phyloP scores from a whole-genome alignment of 2,113 vertebrate species.

The Zosterops lateralis region DNA sequence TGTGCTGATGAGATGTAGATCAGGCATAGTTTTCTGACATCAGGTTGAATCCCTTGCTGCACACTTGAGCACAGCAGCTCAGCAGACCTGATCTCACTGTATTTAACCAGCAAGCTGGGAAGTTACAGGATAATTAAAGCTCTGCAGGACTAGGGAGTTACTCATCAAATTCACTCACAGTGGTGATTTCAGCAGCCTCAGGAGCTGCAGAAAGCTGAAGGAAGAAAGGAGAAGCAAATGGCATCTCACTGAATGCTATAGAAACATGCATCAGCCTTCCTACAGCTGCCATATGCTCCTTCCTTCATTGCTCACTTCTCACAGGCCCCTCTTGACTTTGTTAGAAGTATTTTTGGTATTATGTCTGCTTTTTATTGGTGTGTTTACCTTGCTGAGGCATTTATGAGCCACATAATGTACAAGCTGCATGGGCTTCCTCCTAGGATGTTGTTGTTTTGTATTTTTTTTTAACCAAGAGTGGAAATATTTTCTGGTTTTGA shows the following conservation, averaged over 20 bases:
- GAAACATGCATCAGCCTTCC: neutral
- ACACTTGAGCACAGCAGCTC: neutral
- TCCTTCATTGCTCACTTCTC: neutral
- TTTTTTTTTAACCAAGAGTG: neutral
- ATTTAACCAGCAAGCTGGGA: neutral
- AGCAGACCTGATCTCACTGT: neutral
- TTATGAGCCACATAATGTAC: neutral
- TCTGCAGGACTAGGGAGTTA: neutral
- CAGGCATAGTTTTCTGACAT: neutral
- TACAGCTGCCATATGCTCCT: constrained; percentile 13
- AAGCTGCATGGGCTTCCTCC: neutral
- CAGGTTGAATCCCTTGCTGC: neutral
- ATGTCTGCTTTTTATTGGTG: neutral
- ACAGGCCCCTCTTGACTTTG: neutral
- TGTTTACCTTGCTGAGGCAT: neutral
- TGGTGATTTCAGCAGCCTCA: neutral
- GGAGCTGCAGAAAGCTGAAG: neutral
- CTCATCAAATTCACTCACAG: neutral
- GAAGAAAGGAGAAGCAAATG: neutral
- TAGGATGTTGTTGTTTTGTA: neutral
- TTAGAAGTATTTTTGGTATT: neutral
- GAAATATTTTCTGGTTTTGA: neutral
- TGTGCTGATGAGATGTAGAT: neutral
- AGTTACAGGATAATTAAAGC: constrained; percentile 3
- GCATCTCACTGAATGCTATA: neutral